Base-by-base conservation (phyloP, 2,113 vertebrate species). In the Syrrhaptes paradoxus region DNA sequence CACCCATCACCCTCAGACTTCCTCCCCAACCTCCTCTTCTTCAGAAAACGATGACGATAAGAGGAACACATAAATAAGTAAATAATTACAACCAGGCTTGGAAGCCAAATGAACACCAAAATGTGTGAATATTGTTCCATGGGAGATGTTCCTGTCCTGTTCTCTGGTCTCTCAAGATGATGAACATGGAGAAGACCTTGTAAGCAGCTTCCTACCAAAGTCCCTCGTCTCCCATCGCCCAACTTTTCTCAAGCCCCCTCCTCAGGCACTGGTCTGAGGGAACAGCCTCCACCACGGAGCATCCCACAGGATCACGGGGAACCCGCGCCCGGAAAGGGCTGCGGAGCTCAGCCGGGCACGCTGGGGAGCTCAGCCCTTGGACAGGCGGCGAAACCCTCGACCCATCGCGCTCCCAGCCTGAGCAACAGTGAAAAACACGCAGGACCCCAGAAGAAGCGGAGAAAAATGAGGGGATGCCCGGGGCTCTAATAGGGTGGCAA, bases 401-500 rank as follows among this genome's bases (percentile, higher is more conserved):
- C 66, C 31, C 66, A 3, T 17, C 46, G 1, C 6, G 1, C n/a
- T 77, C 74, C 85, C 76, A 52, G 48, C 68, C 86, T 48, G 51
- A 93, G 87, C 75, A 48, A 73, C 4, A 57, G 87, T 36, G 49
- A 84, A 7, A 11, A 87, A 90, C 29, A 11, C 91, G 61, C 4
- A 1, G 89, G 89, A 96, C 61, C 80, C 70, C 77, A 3, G 58
- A 89, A 93, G 84, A 85, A 90, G 68, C n/a, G 17, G 87, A 77
- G 86, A 94, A 94, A 96, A 96, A 97, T 36, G 93, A 94, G 87
- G 83, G 74, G 90, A 61, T 52, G 95, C 87, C 93, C 90, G 28
- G 91, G 95, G 97, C 80, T 85, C 36, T 81, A 83, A 95, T 63
- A 88, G 95, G 93, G 94, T 97, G 89, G 63, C 97, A 96, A 97